Evolutionary conservation across 1,140 invertebrate species (phyloP), one percentile per base, ranked within the genome.

Genomic region (Lasioglossum baleicum): DNA sequence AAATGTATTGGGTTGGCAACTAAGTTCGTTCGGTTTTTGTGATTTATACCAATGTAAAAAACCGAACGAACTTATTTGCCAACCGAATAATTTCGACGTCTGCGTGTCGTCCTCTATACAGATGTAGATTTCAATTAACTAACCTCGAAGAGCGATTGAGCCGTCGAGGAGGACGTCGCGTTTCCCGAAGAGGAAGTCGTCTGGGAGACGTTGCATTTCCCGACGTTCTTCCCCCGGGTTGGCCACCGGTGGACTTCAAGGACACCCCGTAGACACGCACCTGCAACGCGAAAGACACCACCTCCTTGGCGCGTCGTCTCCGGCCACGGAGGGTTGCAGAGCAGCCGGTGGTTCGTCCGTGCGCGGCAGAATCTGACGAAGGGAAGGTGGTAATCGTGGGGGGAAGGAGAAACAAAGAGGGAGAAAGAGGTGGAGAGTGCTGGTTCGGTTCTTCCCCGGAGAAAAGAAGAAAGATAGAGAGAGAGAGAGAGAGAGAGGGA

Each of bases 311-410:
- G 61, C 4, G 40, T 31, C 83, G 51, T 15, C 15, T 53, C 51
- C 7, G 51, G 44, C 44, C 44, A 53, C 51, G 72, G 72, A 87
- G 87, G 86, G 85, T 89, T 88, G 85, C 72, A 58, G 13, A n/a
- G 56, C 56, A 20, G 20, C 17, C 56, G 81, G 69, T 69, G 82
- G 80, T 68, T 40, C 69, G 70, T n/a, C 17, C 44, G 44, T 26
- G 20, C 58, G n/a, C 26, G 69, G 65, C 42, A 77, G 73, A 79
- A 76, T 78, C 72, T n/a, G 68, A 58, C 56, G 65, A 35, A 66
- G 78, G 78, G 78, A 75, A 75, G 78, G 64, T 80, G 77, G 77
- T 67, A 60, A 80, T 80, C 51, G 51, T 53, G 51, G 51, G 51
- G 51, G 15, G 51, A 20, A 15, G 44, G 51, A 53, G 51, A 15